Evolutionary conservation across 1,140 invertebrate genomes (phyloP).

Genomic region (Varroa destructor): DNA sequence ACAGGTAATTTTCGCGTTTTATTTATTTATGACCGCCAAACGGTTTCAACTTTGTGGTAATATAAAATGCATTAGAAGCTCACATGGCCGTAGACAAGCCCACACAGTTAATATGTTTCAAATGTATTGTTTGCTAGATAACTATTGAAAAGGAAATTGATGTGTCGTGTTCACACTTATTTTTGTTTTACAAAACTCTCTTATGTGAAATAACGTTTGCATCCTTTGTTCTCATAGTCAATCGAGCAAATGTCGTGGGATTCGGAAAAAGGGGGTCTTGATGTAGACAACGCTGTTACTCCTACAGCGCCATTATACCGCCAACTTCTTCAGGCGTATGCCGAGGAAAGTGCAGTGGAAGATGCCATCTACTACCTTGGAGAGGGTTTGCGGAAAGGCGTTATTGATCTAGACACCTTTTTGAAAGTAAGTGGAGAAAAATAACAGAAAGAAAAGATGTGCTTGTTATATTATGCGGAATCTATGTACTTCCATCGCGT

Average conservation of each 20-base stretch:
- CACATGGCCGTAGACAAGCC: too few relatives aligned
- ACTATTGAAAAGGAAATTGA: too few relatives aligned
- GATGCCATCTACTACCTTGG: conserved; percentile 97
- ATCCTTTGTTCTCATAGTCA: not conserved
- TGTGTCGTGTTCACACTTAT: too few relatives aligned
- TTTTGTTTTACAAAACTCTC: too few relatives aligned
- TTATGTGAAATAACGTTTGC: conserved; percentile 4
- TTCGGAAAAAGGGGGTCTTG: conserved; percentile 57
- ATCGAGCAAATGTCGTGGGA: conserved; percentile 17
- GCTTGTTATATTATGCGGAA: conserved; percentile 8
- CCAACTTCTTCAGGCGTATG: conserved; percentile 88
- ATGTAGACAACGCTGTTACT: conserved; percentile 90
- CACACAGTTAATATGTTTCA: too few relatives aligned
- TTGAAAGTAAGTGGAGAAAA: conserved; percentile 50
- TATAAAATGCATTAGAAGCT: too few relatives aligned
- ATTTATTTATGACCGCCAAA: too few relatives aligned
- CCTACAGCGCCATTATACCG: conserved; percentile 90
- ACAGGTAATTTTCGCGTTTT: conserved; percentile 48
- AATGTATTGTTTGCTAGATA: too few relatives aligned
- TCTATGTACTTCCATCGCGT: not conserved
- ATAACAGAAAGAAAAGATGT: not conserved
- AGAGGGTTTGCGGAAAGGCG: conserved; percentile 78
- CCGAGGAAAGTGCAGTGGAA: conserved; percentile 92
- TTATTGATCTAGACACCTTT: conserved; percentile 89
- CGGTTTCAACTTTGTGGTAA: too few relatives aligned